phyloP scores from a whole-genome alignment of 2,888 invertebrate genomes.

The Apotomis capreana region DNA sequence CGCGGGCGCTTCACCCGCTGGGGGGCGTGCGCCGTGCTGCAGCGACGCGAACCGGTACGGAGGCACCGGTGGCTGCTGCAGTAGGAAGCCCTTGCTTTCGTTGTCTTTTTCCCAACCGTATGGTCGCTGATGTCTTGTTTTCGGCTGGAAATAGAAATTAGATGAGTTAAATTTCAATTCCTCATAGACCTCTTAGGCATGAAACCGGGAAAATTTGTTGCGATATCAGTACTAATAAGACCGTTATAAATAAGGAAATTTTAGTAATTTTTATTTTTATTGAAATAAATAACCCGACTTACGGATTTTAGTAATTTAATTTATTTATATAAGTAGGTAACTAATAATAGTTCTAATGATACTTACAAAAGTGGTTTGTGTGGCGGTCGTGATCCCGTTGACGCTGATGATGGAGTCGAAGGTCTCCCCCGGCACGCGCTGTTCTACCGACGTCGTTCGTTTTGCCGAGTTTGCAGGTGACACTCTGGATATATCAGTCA shows the following conservation, averaged over 20 bases:
- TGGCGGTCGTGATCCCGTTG: constrained; percentile 85
- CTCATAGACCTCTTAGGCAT: too few relatives aligned
- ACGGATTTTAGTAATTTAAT: too few relatives aligned
- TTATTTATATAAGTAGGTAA: not conserved
- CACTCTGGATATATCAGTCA: constrained; percentile 78
- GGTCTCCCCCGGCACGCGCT: constrained; percentile 70
- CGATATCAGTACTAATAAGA: too few relatives aligned
- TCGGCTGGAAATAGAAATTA: constrained; percentile 81
- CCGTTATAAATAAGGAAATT: too few relatives aligned
- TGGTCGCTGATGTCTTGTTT: constrained; percentile 89
- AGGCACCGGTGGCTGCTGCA: constrained; percentile 84
- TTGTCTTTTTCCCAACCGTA: constrained; percentile 88
- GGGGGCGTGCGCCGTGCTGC: constrained; percentile 84
- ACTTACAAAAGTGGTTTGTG: constrained; percentile 91
- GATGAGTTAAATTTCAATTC: too few relatives aligned
- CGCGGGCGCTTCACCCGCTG: constrained; percentile 60
- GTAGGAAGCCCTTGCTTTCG: constrained; percentile 67
- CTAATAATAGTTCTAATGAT: constrained; percentile 35
- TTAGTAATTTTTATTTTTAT: too few relatives aligned
- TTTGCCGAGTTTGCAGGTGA: constrained; percentile 88
- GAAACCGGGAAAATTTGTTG: too few relatives aligned
- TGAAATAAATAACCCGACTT: too few relatives aligned
- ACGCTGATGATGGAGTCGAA: constrained; percentile 76
- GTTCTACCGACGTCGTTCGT: constrained; percentile 75
- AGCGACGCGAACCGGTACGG: constrained; percentile 87